These are phyloP conservation scores for Poeciliopsis occidentalis DNA, from an alignment of 2,113 vertebrate genomes.

Conservation along the genomic window DNA sequence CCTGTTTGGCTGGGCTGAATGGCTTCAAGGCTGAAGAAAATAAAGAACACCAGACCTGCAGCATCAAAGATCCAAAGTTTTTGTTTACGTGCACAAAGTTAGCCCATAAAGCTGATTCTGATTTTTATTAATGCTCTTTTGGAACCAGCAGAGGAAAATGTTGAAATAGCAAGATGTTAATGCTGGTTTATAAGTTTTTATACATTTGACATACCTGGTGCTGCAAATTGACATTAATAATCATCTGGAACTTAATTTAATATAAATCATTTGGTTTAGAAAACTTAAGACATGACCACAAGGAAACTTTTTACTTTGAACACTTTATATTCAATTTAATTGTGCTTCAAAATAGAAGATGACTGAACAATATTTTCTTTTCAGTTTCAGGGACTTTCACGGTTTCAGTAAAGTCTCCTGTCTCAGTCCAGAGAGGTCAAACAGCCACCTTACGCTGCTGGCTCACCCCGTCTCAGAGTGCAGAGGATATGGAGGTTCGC, in stretches of 20 bases:
- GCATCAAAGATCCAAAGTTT: no score
- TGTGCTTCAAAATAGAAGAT: no score
- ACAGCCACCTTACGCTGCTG: slow-evolving; percentile 63
- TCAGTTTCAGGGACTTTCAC: slow-evolving; percentile 30
- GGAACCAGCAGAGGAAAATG: no score
- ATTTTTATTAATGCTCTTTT: no score
- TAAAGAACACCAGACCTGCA: no score
- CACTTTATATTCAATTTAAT: no score
- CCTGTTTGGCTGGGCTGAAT: no score
- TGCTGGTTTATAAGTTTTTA: neutral
- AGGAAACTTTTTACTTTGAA: neutral
- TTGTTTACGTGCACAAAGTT: no score
- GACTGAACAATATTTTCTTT: neutral
- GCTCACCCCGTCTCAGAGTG: slow-evolving; percentile 50
- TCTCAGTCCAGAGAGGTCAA: neutral
- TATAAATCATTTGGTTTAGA: neutral
- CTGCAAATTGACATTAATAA: no score
- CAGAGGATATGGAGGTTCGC: slow-evolving; percentile 58
- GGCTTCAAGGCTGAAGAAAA: no score
- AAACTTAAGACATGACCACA: neutral
- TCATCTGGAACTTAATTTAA: neutral
- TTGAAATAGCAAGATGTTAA: neutral
- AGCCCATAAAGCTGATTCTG: no score
- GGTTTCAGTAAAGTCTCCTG: neutral
- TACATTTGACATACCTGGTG: no score